Base-by-base conservation (phyloP, 2,888 invertebrate species). In the Agrilus cyanescens region DNA sequence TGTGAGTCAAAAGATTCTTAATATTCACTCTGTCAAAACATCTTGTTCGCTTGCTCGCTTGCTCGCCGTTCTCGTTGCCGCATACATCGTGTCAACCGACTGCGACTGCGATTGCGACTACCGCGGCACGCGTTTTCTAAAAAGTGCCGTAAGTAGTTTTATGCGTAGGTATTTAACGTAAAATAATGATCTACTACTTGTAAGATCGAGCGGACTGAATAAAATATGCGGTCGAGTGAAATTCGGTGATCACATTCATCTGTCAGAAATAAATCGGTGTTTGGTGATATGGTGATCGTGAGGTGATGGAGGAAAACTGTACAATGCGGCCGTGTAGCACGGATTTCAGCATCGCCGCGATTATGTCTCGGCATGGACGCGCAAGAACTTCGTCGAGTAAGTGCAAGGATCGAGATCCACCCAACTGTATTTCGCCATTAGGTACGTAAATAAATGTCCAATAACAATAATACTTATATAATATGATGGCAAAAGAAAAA, bases 281-380 rank as follows among this genome's bases (percentile, higher is more conserved):
- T 30, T 13, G 20, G 47, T 47, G 47, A 47, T n/a, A n/a, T 49
- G 49, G 58, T 59, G 40, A 48, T 54, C 52, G 48, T 54, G 53
- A 58, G 57, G 59, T 63, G 55, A 74, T 74, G 74, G 78, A 77
- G 63, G 78, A 76, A 61, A 78, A 78, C 57, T 80, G 79, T 65
- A 80, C 80, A 49, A 78, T 76, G 65, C 69, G 82, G 62, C 82
- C 84, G 55, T 82, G 85, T 72, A 89, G 90, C 68, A 93, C 93
- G 51, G 93, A 94, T 74, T 94, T 94, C 75, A 90, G 90, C 68
- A 93, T 93, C 60, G 91, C 90, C 49, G 91, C 91, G 58, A 91
- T 94, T 66, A 93, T 94, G 88, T 87, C 89, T 64, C 74, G 84
- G 58, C 69, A 78, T 42, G 78, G 80, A 61, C 71, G 72, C 30